phyloP scores from a whole-genome alignment of 2,113 vertebrate genomes.

The Spea multiplicata region DNA sequence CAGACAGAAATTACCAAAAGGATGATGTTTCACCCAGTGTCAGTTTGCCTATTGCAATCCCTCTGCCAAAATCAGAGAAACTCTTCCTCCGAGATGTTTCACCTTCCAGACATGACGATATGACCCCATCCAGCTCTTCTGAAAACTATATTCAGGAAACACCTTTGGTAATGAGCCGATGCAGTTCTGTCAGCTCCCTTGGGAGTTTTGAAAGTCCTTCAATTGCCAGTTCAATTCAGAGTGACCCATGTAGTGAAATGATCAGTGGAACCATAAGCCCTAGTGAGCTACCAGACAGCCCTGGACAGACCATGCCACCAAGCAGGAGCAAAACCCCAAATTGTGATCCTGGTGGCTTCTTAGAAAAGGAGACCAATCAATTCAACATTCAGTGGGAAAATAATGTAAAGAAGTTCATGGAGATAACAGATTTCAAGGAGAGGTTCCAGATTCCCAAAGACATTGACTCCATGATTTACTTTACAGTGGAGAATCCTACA shows the following conservation, averaged over 20 bases:
- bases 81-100: constrained; percentile 67
- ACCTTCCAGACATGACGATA: constrained; percentile 74
- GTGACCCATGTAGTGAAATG: constrained; percentile 95
- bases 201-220: constrained; percentile 94
- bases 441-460: constrained; percentile 88
- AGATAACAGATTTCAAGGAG: constrained; percentile 92
- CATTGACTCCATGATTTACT: constrained; percentile 92
- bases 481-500: constrained; percentile 93
- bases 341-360: constrained; percentile 68
- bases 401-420: constrained; percentile 89
- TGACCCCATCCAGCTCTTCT: constrained; percentile 90
- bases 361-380: constrained; percentile 69
- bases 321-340: constrained; percentile 95
- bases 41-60: constrained; percentile 74
- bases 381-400: constrained; percentile 91
- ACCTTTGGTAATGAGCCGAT: constrained; percentile 91
- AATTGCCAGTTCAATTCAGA: constrained; percentile 96
- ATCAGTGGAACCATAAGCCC: constrained; percentile 93
- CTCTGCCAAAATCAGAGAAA: constrained; percentile 66
- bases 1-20: background rate
- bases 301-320: constrained; percentile 95
- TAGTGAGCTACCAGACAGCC: constrained; percentile 95
- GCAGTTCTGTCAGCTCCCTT: constrained; percentile 94
- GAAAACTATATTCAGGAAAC: constrained; percentile 97
- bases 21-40: constrained; percentile 16